A percentile compares a stretch with the other conserved stretches of the same genome.
These are phyloP conservation scores for Canis aureus DNA, from an alignment of 2,113 vertebrate species.

Conservation along the genomic window DNA sequence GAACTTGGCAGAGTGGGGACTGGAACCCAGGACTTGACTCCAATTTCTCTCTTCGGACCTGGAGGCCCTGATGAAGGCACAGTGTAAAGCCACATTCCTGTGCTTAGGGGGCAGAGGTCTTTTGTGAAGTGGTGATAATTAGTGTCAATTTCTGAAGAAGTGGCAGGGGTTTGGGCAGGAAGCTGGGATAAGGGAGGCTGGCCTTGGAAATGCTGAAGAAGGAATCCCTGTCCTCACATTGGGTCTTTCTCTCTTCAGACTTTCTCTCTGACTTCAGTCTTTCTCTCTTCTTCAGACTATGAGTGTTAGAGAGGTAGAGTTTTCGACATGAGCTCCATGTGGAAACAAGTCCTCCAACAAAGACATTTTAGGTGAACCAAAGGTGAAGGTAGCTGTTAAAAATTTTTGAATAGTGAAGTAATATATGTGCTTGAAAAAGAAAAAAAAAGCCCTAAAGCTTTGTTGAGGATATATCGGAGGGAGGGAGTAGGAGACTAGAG, in stretches of 20 bases:
- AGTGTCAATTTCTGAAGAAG: not conserved
- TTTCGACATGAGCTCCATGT: not conserved
- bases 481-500: too few species aligned
- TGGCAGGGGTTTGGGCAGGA: not conserved
- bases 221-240: not conserved
- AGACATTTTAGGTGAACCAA: not conserved
- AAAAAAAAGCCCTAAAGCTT: not conserved
- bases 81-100: not conserved
- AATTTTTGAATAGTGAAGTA: not conserved
- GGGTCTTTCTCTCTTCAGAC: not conserved
- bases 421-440: not conserved
- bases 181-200: not conserved
- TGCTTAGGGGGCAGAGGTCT: not conserved
- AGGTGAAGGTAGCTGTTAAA: not conserved
- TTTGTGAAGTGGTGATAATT: not conserved
- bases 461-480: not conserved
- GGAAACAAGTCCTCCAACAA: not conserved
- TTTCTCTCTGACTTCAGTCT: not conserved
- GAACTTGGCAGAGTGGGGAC: not conserved
- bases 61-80: not conserved
- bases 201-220: not conserved
- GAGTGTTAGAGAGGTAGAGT: not conserved
- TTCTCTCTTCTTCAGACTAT: not conserved
- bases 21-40: not conserved
- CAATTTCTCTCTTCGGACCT: not conserved